phyloP scores from a whole-genome alignment of 1,140 invertebrate species.

The Heliconius congener region DNA sequence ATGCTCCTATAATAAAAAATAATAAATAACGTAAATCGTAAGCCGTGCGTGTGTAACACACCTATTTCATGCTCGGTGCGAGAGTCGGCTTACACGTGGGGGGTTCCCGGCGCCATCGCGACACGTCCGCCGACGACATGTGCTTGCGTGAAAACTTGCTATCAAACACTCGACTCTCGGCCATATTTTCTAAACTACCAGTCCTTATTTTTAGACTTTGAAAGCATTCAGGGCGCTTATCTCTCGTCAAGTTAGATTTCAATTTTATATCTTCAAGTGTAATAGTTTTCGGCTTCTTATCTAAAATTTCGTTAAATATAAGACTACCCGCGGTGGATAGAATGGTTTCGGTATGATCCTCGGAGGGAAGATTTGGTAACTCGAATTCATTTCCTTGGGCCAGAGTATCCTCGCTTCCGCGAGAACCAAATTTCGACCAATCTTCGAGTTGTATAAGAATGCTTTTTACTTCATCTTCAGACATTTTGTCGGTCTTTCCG shows the following conservation, averaged over 20 bases:
- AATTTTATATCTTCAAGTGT: slow-evolving; percentile 71
- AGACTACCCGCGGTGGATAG: slow-evolving; percentile 46
- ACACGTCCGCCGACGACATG: slow-evolving; percentile 44
- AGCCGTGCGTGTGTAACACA: slow-evolving; percentile 58
- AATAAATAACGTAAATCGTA: slow-evolving; percentile 38
- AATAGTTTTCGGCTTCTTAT: slow-evolving; percentile 66
- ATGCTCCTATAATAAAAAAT: slow-evolving; percentile 26
- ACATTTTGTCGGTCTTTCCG: slow-evolving; percentile 66
- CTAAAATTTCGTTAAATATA: slow-evolving; percentile 66
- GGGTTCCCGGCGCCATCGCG: slow-evolving; percentile 82
- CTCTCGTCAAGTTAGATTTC: slow-evolving; percentile 53
- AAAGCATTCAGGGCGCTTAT: slow-evolving; percentile 39
- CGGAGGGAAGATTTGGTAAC: slow-evolving; percentile 67
- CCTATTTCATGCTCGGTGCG: slow-evolving; percentile 74
- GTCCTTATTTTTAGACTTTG: slow-evolving; percentile 39
- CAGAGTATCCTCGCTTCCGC: slow-evolving; percentile 72
- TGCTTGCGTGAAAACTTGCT: slow-evolving; percentile 44
- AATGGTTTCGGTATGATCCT: slow-evolving; percentile 59
- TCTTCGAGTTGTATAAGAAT: slow-evolving; percentile 83
- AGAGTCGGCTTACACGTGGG: slow-evolving; percentile 62
- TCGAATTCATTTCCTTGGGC: slow-evolving; percentile 76
- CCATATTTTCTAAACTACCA: slow-evolving; percentile 53
- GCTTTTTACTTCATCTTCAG: slow-evolving; percentile 81
- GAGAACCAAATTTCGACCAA: slow-evolving; percentile 81
- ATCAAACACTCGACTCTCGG: slow-evolving; percentile 38